These are phyloP conservation scores for Brachyhypopomus gauderio DNA, from an alignment of 2,113 vertebrate species.

Conservation along the genomic window DNA sequence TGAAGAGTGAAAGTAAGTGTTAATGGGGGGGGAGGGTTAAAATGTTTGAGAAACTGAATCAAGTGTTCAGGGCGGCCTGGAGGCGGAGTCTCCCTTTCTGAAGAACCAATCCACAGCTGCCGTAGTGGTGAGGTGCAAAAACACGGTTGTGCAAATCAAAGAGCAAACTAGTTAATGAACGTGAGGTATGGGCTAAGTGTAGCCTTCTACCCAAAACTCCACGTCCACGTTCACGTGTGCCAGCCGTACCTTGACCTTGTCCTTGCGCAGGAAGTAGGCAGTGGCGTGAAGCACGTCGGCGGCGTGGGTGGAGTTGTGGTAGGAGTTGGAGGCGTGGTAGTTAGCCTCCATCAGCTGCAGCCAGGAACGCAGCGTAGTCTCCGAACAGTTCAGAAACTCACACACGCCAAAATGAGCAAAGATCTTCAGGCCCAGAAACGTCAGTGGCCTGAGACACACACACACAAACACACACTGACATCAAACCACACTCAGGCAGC, in stretches of 20 bases:
- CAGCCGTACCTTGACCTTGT: slow-evolving; percentile 88
- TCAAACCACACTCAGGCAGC: not conserved
- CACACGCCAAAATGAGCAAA: slow-evolving; percentile 89
- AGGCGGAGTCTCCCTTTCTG: too few species aligned
- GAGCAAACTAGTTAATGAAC: too few species aligned
- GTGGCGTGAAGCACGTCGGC: slow-evolving; percentile 94
- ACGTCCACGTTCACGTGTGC: not conserved
- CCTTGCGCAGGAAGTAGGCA: slow-evolving; percentile 89
- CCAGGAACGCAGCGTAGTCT: slow-evolving; percentile 88
- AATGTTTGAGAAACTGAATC: too few species aligned
- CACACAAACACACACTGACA: not conserved
- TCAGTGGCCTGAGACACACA: slow-evolving; percentile 77
- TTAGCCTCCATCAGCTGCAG: slow-evolving; percentile 93
- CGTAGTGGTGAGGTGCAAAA: too few species aligned
- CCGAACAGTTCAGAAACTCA: slow-evolving; percentile 89
- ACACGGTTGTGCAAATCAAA: too few species aligned
- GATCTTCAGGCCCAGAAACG: slow-evolving; percentile 93
- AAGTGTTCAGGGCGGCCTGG: too few species aligned
- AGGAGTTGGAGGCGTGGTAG: slow-evolving; percentile 93
- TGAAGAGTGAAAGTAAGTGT: too few species aligned
- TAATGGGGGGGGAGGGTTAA: too few species aligned
- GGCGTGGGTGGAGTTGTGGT: slow-evolving; percentile 95
- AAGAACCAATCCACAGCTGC: too few species aligned
- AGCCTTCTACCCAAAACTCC: too few species aligned
- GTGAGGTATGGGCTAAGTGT: too few species aligned